phyloP scores from a whole-genome alignment of 2,113 vertebrate species.

The Aspiorhynchus laticeps region DNA sequence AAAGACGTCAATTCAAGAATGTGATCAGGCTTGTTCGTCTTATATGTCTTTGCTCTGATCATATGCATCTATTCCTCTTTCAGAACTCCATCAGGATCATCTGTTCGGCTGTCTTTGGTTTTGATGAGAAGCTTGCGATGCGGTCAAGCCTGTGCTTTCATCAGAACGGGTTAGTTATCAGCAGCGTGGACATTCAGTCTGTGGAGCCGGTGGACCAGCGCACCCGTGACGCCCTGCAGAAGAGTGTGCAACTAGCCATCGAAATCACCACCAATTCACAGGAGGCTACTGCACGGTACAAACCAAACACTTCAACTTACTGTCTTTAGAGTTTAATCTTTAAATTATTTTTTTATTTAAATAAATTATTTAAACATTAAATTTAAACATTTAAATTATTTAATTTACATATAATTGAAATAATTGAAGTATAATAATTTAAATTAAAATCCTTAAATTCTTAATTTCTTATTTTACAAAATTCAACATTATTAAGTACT shows the following conservation, averaged over 20 bases:
- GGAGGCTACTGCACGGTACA: constrained; percentile 84
- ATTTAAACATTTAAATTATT: not conserved
- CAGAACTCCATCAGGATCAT: constrained; percentile 91
- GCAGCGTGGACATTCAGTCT: constrained; percentile 89
- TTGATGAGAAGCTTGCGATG: constrained; percentile 77
- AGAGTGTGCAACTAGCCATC: constrained; percentile 91
- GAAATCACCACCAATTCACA: constrained; percentile 96
- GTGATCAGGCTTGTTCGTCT: too few species aligned
- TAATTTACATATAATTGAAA: not conserved
- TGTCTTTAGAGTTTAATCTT: not conserved
- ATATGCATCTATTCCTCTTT: not conserved
- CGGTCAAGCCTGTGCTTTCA: constrained; percentile 74
- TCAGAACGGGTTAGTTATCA: constrained; percentile 86
- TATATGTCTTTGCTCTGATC: too few species aligned
- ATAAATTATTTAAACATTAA: not conserved
- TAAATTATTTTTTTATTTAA: not conserved
- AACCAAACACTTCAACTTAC: not conserved
- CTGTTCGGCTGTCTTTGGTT: constrained; percentile 86
- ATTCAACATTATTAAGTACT: not conserved
- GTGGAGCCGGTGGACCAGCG: constrained; percentile 92
- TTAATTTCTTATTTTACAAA: not conserved
- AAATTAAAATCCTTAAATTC: not conserved
- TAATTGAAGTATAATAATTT: not conserved
- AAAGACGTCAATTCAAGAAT: too few species aligned
- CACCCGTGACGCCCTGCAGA: constrained; percentile 85